Evolutionary conservation across 35 echinoderm and acorn worm genomes (phyloP), one percentile per base, ranked within the genome.

Genomic region (Heliocidaris tuberculata): DNA sequence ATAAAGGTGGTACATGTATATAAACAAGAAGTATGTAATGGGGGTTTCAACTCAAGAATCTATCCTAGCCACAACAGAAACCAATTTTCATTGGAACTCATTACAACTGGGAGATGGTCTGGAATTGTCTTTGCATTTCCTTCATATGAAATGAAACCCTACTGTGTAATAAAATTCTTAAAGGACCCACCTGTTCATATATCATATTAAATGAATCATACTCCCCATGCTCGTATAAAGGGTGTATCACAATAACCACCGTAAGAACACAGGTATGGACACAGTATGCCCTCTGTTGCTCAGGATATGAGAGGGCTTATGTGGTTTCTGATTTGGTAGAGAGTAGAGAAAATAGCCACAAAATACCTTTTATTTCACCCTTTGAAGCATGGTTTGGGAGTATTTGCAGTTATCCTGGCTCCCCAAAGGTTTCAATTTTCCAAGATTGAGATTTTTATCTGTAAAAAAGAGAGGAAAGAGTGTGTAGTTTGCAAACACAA

Each of bases 131-230:
- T 24, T 42, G 35, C 3, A 42, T 78, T 78, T 78, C 65, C 65
- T 78, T 78, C 27, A 19, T 78, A 7, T 78, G 4, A 21, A 6
- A 78, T 21, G 27, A 78, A 78, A 24, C 21, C 65, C 65, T 78
- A 8, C 65, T 78, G 65, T 24, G 21, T 78, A 78, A 78, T 78
- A 19, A n/a, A 78, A 78, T 78, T 78, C 65, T 78, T 78, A 78
- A 78, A 78, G 65, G 65, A 78, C 65, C 21, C 65, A 78, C 65
- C 65, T 78, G 65, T n/a, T 27, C 2, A n/a, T 78, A 78, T 78
- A 78, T 78, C 27, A n/a, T 78, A n/a, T 78, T 78, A n/a, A n/a
- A 78, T 78, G 65, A 78, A 78, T 78, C 65, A 78, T 78, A 78
- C 21, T 78, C 65, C 65, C 65, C 8, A 24, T 78, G 65, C 27